These are phyloP conservation scores for Oriolus oriolus DNA, from an alignment of 2,113 vertebrate species.

Conservation along the genomic window DNA sequence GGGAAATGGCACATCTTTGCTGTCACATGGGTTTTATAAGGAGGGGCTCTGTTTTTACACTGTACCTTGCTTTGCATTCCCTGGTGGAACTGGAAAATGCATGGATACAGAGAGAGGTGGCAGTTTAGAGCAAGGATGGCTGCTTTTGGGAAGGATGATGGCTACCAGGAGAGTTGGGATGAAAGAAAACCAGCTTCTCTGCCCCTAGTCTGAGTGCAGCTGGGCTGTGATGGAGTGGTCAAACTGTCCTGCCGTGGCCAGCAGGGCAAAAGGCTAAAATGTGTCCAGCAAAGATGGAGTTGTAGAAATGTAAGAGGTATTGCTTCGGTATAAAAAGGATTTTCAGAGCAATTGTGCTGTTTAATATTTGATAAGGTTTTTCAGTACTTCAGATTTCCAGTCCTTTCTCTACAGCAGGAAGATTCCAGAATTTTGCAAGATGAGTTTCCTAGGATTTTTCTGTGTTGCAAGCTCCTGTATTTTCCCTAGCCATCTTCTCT, in stretches of 20 bases:
- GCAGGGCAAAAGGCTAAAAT: neutral
- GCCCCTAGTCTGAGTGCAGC: neutral
- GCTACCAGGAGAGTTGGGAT: neutral
- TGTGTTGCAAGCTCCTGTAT: neutral
- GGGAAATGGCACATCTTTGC: neutral
- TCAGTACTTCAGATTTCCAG: neutral
- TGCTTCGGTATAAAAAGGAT: neutral
- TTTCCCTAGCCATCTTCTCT: neutral
- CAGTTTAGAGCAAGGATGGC: accelerated
- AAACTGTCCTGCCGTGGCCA: neutral
- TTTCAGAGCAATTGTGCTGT: neutral
- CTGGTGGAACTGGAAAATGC: neutral
- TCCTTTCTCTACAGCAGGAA: neutral
- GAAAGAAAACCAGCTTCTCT: neutral
- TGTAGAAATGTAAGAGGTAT: neutral
- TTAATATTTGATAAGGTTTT: neutral
- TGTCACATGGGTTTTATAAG: neutral
- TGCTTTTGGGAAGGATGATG: neutral
- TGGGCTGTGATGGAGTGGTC: neutral
- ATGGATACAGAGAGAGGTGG: neutral
- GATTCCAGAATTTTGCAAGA: neutral
- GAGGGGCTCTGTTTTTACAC: neutral
- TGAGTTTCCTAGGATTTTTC: neutral
- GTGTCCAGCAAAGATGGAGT: neutral
- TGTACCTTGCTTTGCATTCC: neutral